phyloP scores from a whole-genome alignment of 2,888 invertebrate genomes.

The Tetrapedia diversipes region DNA sequence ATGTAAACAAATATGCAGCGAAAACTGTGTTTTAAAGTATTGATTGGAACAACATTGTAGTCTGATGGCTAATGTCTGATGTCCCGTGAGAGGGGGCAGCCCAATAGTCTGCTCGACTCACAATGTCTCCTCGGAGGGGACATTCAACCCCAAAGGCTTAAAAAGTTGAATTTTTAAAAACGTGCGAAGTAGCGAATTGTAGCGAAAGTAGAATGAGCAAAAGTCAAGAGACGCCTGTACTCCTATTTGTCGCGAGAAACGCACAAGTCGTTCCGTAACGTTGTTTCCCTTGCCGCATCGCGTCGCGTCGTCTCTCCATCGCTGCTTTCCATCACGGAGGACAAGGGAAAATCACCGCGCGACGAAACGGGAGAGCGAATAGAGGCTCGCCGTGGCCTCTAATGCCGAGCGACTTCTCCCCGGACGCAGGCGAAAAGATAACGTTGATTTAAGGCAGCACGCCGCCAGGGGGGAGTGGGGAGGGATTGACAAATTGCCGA shows the following conservation, averaged over 20 bases:
- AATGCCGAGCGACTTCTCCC: constrained; percentile 41
- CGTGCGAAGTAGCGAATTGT: too few relatives aligned
- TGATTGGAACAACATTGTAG: too few relatives aligned
- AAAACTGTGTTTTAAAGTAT: too few relatives aligned
- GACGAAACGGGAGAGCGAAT: constrained; percentile 11
- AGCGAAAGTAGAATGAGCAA: too few relatives aligned
- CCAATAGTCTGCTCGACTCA: too few relatives aligned
- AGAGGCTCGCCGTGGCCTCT: constrained; percentile 6
- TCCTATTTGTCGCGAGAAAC: not conserved
- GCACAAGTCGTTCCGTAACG: not conserved
- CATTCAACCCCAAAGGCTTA: too few relatives aligned
- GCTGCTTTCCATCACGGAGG: not conserved
- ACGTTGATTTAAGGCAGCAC: constrained; percentile 63
- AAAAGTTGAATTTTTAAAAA: too few relatives aligned
- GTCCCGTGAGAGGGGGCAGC: too few relatives aligned
- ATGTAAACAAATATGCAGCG: too few relatives aligned
- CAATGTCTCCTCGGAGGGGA: too few relatives aligned
- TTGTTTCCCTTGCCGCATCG: not conserved
- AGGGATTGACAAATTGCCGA: constrained; percentile 65
- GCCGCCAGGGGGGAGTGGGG: not conserved
- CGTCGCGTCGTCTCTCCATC: not conserved
- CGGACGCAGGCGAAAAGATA: constrained; percentile 44
- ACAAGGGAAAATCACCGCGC: not conserved
- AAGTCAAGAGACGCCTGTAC: too few relatives aligned
- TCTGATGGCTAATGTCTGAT: too few relatives aligned